Base-by-base conservation (phyloP, 2,888 invertebrate genomes). In the Epirrita christyi region DNA sequence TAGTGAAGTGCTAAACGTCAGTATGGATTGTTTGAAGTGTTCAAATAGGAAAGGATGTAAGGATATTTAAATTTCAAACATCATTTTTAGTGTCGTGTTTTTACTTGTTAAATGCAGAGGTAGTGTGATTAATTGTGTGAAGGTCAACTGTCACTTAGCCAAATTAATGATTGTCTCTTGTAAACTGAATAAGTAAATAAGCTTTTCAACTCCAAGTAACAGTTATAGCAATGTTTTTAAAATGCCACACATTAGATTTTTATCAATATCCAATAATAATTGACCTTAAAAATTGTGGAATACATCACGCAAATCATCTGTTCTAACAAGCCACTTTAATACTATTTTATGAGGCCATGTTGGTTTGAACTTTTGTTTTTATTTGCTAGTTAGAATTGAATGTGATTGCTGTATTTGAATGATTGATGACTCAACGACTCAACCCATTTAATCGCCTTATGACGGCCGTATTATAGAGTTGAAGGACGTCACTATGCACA, bases 281-380 rank as follows among this genome's bases (percentile, higher is more conserved):
- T 43, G 51, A 55, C 55, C 51, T 47, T 50, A 46, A 0, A 37
- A 32, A 8, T 13, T 28, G 36, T 45, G 14, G 11, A 48, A 49
- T 41, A 41, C 41, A 57, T 52, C 48, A 58, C 32, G 8, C 13
- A n/a, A 41, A 46, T 46, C 10, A 21, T 13, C n/a, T n/a, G n/a
- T n/a, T n/a, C n/a, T n/a, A 42, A 44, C 28, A 53, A 38, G 40
- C 53, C 50, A 44, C 29, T 46, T 43, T 14, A 10, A 36, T 54
- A 43, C 21, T 36, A 13, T 40, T 48, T 57, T 52, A 53, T 38
- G 48, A 44, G 52, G 45, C 52, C 2, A 32, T 46, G 44, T 53
- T 47, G 27, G 7, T 27, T 50, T 59, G 50, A 59, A 55, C 55
- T 55, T 54, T 59, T 38, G 13, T 32, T 58, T 56, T 50, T 50